Percentiles rank a stretch among this genome's conserved stretches.
Evolutionary conservation across 1,140 invertebrate species (phyloP).

Genomic region (Babylonia areolata): DNA sequence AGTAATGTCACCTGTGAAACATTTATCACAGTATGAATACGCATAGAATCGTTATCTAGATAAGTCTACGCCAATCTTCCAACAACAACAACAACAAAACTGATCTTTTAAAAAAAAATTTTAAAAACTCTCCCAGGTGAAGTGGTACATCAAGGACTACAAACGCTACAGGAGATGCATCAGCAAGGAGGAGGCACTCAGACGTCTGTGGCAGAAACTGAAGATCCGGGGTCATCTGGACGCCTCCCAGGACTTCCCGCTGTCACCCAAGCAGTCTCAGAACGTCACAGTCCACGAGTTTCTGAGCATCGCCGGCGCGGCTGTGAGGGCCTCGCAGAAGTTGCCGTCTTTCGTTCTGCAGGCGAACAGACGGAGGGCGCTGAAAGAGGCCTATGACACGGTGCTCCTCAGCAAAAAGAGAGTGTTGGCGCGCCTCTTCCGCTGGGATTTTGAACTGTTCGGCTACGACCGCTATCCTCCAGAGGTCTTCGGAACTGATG

Average conservation of each 20-base stretch:
- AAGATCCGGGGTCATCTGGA: constrained; percentile 65
- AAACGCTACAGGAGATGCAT: constrained; percentile 50
- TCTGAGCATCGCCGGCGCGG: constrained; percentile 26
- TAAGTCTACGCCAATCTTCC: too few relatives aligned
- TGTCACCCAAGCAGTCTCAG: constrained; percentile 8
- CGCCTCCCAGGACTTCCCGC: constrained; percentile 55
- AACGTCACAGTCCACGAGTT: constrained; percentile 7
- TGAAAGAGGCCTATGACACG: constrained; percentile 42
- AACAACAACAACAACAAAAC: too few relatives aligned
- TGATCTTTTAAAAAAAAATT: too few relatives aligned
- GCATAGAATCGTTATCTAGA: too few relatives aligned
- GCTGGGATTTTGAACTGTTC: constrained; percentile 49
- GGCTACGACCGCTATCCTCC: constrained; percentile 46
- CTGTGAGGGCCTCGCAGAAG: constrained; percentile 24
- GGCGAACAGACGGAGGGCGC: constrained; percentile 37
- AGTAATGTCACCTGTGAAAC: too few relatives aligned
- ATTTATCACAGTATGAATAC: too few relatives aligned
- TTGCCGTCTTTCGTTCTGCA: background rate
- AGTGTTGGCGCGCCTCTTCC: constrained; percentile 39
- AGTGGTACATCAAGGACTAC: constrained; percentile 50
- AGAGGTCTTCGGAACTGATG: constrained; percentile 17
- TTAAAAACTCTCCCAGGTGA: too few relatives aligned
- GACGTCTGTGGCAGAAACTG: constrained; percentile 62
- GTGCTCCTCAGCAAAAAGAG: constrained; percentile 34
- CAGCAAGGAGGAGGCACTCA: constrained; percentile 56